phyloP scores from a whole-genome alignment of 2,888 invertebrate species.

The Leptothorax acervorum region DNA sequence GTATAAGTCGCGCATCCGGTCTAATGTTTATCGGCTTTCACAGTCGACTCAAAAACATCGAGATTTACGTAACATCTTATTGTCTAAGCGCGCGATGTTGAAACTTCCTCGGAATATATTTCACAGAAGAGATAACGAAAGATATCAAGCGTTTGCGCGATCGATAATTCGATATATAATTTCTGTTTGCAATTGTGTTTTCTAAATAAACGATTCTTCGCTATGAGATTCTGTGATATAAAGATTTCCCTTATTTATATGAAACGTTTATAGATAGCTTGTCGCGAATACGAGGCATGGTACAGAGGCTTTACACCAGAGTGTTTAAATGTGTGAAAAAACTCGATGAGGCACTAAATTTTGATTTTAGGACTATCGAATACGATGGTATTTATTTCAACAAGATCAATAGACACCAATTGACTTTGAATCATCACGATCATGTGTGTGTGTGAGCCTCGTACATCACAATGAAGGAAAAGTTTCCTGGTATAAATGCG shows the following conservation, averaged over 20 bases:
- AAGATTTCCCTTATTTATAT: background rate
- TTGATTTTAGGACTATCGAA: background rate
- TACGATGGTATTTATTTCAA: background rate
- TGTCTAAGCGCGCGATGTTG: background rate
- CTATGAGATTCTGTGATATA: background rate
- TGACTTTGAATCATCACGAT: background rate
- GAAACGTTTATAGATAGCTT: background rate
- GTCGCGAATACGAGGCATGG: background rate
- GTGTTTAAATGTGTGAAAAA: background rate
- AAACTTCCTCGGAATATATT: slow-evolving; percentile 34
- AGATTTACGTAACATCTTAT: slow-evolving; percentile 41
- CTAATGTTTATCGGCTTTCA: slow-evolving; percentile 16
- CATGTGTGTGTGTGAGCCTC: background rate
- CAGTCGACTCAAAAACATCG: background rate
- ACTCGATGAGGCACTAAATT: background rate
- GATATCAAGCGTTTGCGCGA: background rate
- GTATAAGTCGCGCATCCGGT: slow-evolving; percentile 5
- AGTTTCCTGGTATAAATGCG: background rate
- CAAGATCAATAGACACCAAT: background rate
- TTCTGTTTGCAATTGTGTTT: background rate
- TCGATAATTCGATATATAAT: slow-evolving; percentile 23
- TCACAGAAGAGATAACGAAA: background rate
- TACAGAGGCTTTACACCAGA: background rate
- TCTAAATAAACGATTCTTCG: background rate
- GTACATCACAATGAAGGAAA: background rate